Conservation (phyloP, 2,113 vertebrate genomes). For the Mystacornis crossleyi region DNA sequence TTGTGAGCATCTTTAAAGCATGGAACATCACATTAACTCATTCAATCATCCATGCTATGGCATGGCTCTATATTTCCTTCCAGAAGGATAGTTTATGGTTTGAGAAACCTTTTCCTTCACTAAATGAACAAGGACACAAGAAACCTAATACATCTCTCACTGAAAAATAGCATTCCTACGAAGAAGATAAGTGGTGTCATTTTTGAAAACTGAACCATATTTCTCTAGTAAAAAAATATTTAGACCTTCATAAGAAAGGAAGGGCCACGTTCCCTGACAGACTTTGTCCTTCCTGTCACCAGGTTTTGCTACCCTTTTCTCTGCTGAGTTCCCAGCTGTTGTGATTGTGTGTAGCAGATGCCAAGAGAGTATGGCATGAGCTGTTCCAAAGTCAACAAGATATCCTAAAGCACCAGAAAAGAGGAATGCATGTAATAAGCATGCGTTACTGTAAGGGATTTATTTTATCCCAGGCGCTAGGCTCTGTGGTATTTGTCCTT, state of each 20-base stretch:
- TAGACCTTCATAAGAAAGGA: background rate
- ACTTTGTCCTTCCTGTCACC: background rate
- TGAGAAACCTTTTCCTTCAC: background rate
- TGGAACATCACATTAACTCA: background rate
- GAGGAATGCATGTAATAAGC: background rate
- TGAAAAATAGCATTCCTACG: background rate
- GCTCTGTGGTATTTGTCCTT: background rate
- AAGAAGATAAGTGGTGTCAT: background rate
- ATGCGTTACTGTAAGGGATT: background rate
- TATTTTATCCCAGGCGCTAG: background rate
- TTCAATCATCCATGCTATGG: background rate
- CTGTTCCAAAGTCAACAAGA: background rate
- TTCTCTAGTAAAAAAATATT: background rate
- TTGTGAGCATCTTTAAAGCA: background rate
- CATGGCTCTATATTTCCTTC: background rate
- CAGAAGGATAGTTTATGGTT: background rate
- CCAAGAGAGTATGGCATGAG: background rate
- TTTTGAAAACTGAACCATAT: background rate
- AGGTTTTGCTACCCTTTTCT: background rate
- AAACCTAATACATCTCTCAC: background rate
- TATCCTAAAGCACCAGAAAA: background rate
- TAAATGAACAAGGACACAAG: background rate
- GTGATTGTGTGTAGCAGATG: background rate
- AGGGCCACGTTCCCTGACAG: background rate
- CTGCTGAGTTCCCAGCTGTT: background rate